Conservation (phyloP, 1,140 invertebrate species). For the Solenopsis invicta region DNA sequence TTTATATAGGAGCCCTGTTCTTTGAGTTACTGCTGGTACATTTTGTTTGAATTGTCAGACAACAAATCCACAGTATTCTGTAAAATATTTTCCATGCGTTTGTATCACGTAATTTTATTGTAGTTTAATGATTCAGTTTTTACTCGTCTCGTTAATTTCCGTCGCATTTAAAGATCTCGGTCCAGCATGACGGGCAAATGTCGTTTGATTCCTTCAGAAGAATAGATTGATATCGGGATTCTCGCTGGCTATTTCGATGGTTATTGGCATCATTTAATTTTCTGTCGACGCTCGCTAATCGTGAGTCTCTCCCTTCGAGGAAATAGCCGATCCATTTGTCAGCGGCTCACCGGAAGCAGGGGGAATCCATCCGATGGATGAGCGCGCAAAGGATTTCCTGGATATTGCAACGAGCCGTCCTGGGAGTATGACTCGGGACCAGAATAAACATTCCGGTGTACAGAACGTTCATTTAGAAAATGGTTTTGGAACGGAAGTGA, state of each 20-base stretch:
- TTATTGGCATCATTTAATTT: slow-evolving; percentile 77
- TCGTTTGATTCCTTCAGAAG: slow-evolving; percentile 51
- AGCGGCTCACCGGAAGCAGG: slow-evolving; percentile 71
- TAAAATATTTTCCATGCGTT: neutral
- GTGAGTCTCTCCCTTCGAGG: slow-evolving; percentile 66
- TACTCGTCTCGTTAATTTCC: neutral
- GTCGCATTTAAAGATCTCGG: neutral
- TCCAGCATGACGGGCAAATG: slow-evolving; percentile 26
- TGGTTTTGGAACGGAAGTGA: slow-evolving; percentile 47
- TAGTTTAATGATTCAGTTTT: neutral
- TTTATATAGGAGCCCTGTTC: neutral
- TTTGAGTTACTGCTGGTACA: neutral
- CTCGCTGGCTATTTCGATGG: slow-evolving; percentile 72
- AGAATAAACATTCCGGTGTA: slow-evolving; percentile 52
- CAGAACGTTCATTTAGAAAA: slow-evolving; percentile 55
- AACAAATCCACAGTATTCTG: neutral
- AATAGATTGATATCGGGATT: slow-evolving; percentile 53
- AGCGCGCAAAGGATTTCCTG: slow-evolving; percentile 76
- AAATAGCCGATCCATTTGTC: slow-evolving; percentile 77
- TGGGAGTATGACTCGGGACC: slow-evolving; percentile 54
- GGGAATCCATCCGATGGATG: slow-evolving; percentile 72
- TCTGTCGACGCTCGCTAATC: slow-evolving; percentile 75
- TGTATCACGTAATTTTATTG: neutral
- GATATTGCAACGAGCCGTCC: slow-evolving; percentile 58
- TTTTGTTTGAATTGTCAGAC: neutral